A percentile compares a stretch with the other conserved stretches of the same genome.
These are phyloP conservation scores for Himalopsyche tibetana DNA, from an alignment of 2,888 invertebrate genomes.

Conservation along the genomic window DNA sequence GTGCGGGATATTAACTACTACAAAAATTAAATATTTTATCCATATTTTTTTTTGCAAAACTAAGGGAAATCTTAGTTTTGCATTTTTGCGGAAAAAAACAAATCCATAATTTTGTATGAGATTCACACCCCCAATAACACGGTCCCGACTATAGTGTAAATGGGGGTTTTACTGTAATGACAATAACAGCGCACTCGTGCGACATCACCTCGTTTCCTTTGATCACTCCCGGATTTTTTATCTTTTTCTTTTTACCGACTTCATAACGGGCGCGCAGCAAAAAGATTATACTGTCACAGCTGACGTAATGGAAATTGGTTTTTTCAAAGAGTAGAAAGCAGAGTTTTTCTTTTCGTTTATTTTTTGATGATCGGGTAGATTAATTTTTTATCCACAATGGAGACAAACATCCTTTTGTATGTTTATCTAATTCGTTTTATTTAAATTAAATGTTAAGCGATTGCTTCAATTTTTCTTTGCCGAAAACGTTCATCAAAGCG, in stretches of 20 bases:
- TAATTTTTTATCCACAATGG: background rate
- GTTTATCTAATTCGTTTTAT: background rate
- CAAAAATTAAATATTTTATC: too few species aligned
- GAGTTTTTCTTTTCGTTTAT: background rate
- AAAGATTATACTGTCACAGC: constrained; percentile 11
- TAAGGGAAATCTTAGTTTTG: too few species aligned
- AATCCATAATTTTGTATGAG: too few species aligned
- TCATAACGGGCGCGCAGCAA: constrained; percentile 26
- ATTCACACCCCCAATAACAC: too few species aligned
- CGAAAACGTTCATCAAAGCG: too few species aligned
- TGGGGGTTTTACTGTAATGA: too few species aligned
- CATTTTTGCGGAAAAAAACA: too few species aligned
- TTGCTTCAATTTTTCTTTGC: too few species aligned
- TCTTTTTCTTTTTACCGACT: constrained; percentile 7
- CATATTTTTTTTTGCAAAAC: too few species aligned
- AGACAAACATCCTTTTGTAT: background rate
- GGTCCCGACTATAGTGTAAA: too few species aligned
- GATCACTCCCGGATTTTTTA: background rate
- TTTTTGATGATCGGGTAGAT: constrained; percentile 13
- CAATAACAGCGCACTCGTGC: background rate
- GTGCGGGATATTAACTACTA: too few species aligned
- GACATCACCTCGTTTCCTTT: constrained; percentile 8
- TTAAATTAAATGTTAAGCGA: too few species aligned
- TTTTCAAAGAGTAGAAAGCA: background rate
- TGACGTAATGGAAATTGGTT: constrained; percentile 30